Evolutionary conservation across 2,797 vertebrate species (phyloP), one percentile per base, ranked within the genome.

Genomic region (Enteromius unitaeniatus): DNA sequence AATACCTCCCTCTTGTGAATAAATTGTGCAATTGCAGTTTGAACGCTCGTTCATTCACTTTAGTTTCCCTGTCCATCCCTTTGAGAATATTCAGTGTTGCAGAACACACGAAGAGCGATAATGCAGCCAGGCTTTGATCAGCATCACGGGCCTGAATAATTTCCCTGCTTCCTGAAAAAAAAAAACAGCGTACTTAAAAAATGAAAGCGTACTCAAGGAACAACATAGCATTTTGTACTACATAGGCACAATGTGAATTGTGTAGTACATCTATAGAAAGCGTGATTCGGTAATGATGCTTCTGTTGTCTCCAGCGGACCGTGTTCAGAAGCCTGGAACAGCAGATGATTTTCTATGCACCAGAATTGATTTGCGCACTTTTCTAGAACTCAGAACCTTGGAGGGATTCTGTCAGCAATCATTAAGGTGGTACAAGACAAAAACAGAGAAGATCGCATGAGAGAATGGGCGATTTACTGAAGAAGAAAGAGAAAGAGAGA

Each of bases 1-100:
- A 92, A 95, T 88, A 94, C 92, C 93, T 92, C 94, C 93, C 92
- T 93, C 95, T 92, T 91, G 92, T 95, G 94, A 91, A 83, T 49
- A 28, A 75, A 40, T 51, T 49, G 37, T 31, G 14, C 68, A 90
- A 28, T 60, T 84, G 72, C 69, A 78, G 78, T 42, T 21, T 28
- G n/a, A 47, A n/a, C 58, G 49, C n/a, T 34, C 2, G 14, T 15
- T 78, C n/a, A 40, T 19, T 40, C 53, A 40, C 40, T 14, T 5
- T 28, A 21, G 40, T 31, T 15, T 64, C 64, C 40, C 55, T 31
- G 26, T 21, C 8, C 45, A 14, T 47, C 76, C 76, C 28, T 78
- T 28, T 13, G 37, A 0, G 14, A 42, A 17, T 10, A 78, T 78
- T 62, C 40, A 2, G 2, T 28, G 40, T 77, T 79, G 31, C 42